Evolutionary conservation across 2,113 vertebrate species (phyloP), one percentile per base, ranked within the genome.

Genomic region (Asarcornis scutulata): DNA sequence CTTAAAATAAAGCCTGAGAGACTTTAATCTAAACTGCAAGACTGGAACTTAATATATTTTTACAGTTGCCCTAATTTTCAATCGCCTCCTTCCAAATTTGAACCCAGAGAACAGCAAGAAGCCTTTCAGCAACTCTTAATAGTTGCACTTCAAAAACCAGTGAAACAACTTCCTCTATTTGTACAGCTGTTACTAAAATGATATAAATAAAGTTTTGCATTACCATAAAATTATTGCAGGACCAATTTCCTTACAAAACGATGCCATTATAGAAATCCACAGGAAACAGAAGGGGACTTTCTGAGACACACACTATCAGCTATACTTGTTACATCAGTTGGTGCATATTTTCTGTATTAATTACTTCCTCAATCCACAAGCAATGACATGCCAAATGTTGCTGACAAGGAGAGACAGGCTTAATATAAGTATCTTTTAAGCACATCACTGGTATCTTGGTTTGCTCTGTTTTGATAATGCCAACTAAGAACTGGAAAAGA

Each of bases 211-310:
- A 88, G 91, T 73, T 94, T 31, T 74, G 42, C 58, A 71, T 80
- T 88, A 91, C 56, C 66, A 63, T 95, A 91, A 87, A 32, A 78
- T 31, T 63, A 92, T 12, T 87, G 50, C 34, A 89, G 18, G 91
- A 89, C 64, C 80, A 73, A 84, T 93, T 97, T 97, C 92, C 85
- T 81, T 21, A 36, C 46, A 87, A 86, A 93, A 81, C 20, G 21
- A 84, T 46, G 62, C 7, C 48, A 64, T 86, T 62, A 66, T 16
- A 96, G 76, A 93, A 95, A 94, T 58, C 71, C 83, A 82, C 69
- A 93, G 95, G 97, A 97, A 96, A 91, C 58, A 82, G 77, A 91
- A 88, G 77, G 73, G 46, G 94, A 85, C 58, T 46, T 94, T 93
- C 93, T 74, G 76, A 53, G 48, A 91, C 18, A 52, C 20, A 52